phyloP scores from a whole-genome alignment of 2,113 vertebrate species.

The Tautogolabrus adspersus region DNA sequence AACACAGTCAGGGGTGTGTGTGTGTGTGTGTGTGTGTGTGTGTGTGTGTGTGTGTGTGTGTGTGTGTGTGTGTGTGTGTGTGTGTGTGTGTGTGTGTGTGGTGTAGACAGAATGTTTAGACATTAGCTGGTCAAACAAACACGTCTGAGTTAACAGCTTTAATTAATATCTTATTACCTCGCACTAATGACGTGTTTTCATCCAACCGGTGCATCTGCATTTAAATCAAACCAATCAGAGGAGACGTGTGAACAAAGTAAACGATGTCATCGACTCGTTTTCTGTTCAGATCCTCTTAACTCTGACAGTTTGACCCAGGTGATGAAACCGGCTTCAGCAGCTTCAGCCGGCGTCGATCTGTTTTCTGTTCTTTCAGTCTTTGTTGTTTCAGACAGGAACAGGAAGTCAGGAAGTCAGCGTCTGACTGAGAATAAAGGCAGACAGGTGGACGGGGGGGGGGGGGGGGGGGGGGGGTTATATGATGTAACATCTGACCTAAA shows the following conservation, averaged over 20 bases:
- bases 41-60: neutral
- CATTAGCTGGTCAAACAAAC: no score
- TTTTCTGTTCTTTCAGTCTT: conserved; percentile 36
- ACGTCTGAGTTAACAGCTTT: no score
- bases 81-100: no score
- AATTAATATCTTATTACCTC: no score
- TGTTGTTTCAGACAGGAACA: conserved; percentile 59
- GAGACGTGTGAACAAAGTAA: neutral
- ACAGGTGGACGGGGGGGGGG: neutral
- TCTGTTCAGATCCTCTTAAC: no score
- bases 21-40: conserved; percentile 3
- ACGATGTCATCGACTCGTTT: neutral
- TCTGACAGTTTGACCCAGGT: neutral
- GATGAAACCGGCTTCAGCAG: neutral
- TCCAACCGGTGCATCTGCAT: no score
- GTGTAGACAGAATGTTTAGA: no score
- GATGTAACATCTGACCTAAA: conserved; percentile 23
- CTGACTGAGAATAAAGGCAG: conserved; percentile 3
- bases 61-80: no score
- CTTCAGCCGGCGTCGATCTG: neutral
- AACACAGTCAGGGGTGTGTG: neutral
- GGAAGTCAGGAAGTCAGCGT: conserved; percentile 50
- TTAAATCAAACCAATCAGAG: neutral
- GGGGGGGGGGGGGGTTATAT: neutral
- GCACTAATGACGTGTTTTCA: no score